These are phyloP conservation scores for Ectemnius lituratus DNA, from an alignment of 2,888 invertebrate species.

Conservation along the genomic window DNA sequence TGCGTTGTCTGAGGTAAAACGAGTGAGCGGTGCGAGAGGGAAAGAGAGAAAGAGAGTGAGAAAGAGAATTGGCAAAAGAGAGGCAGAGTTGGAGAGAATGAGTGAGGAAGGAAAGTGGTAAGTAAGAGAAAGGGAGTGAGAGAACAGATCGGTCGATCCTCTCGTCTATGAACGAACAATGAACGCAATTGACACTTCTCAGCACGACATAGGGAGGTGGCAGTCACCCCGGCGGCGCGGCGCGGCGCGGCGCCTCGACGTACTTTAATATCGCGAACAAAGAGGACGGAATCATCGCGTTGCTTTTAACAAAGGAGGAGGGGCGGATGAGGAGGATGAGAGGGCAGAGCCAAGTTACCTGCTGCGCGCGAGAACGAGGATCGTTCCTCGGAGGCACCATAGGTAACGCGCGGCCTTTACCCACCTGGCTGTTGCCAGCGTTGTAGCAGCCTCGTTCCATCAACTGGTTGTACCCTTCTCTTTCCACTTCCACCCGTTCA, in stretches of 20 bases:
- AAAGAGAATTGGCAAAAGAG: no score
- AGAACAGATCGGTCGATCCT: slow-evolving; percentile 45
- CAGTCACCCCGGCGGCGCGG: slow-evolving; percentile 44
- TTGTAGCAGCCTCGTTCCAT: slow-evolving; percentile 73
- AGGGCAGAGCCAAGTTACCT: slow-evolving; percentile 52
- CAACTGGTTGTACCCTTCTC: slow-evolving; percentile 61
- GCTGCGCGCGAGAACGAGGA: slow-evolving; percentile 49
- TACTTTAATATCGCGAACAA: slow-evolving; percentile 65
- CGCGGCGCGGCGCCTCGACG: slow-evolving; percentile 54
- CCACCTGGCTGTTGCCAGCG: slow-evolving; percentile 72
- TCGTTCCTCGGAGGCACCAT: slow-evolving; percentile 65
- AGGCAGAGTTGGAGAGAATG: neutral
- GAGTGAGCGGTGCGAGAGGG: no score
- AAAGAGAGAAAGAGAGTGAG: no score
- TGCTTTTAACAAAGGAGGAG: slow-evolving; percentile 61
- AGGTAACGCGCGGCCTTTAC: slow-evolving; percentile 70
- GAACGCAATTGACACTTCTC: slow-evolving; percentile 63
- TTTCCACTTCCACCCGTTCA: slow-evolving; percentile 44
- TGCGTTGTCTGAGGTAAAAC: no score
- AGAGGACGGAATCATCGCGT: slow-evolving; percentile 62
- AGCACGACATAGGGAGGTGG: slow-evolving; percentile 23
- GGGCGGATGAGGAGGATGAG: slow-evolving; percentile 45
- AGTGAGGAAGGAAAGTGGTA: slow-evolving; percentile 1
- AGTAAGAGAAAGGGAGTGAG: slow-evolving; percentile 20
- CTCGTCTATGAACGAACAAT: slow-evolving; percentile 51